These are phyloP conservation scores for Trinorchestia longiramus DNA, from an alignment of 1,140 invertebrate genomes.

Conservation along the genomic window DNA sequence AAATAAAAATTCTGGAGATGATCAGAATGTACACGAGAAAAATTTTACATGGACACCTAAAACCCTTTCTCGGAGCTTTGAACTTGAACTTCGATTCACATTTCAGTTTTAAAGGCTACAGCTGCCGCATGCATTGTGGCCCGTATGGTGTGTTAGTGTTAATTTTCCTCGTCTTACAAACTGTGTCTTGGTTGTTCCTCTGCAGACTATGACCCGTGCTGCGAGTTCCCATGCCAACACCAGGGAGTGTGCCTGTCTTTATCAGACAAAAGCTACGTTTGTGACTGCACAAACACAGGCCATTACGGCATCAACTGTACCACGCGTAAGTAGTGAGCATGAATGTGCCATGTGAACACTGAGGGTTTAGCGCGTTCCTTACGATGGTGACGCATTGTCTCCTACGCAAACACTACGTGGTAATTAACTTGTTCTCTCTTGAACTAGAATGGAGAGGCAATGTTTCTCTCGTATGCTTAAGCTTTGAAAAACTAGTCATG, in stretches of 20 bases:
- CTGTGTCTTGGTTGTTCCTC: not conserved
- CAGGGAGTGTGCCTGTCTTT: slow-evolving; percentile 69
- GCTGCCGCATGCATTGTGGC: no score
- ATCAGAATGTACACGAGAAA: not conserved
- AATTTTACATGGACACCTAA: not conserved
- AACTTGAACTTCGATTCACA: not conserved
- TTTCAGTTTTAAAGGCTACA: not conserved
- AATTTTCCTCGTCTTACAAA: not conserved
- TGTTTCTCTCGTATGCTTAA: not conserved
- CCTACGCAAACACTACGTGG: no score
- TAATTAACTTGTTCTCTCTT: not conserved
- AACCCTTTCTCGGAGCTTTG: not conserved
- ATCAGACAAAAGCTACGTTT: slow-evolving; percentile 68
- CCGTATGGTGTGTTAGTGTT: not conserved
- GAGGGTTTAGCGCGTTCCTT: not conserved
- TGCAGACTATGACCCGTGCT: slow-evolving; percentile 68
- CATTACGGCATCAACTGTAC: slow-evolving; percentile 70
- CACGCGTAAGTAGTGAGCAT: slow-evolving; percentile 68
- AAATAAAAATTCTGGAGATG: not conserved
- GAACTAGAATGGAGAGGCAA: not conserved
- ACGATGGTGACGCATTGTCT: not conserved
- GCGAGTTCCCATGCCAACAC: slow-evolving; percentile 70
- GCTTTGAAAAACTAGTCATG: no score
- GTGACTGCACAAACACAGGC: slow-evolving; percentile 69
- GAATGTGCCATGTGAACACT: no score